Base-by-base conservation (phyloP, 2,113 vertebrate genomes). In the Uria lomvia region DNA sequence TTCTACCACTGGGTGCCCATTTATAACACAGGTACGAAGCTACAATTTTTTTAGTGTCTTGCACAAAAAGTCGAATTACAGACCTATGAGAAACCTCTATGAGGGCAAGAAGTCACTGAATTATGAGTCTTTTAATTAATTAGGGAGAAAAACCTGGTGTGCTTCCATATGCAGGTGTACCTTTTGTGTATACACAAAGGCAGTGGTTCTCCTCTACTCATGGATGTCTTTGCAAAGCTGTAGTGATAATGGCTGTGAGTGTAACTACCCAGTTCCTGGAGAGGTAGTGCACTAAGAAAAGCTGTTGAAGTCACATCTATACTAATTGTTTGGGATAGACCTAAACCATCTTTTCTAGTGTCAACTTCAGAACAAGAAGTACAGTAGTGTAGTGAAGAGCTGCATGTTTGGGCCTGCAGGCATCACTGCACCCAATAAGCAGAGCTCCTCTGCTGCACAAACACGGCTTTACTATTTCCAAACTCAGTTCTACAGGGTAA, bases 1-100 rank as follows among this genome's bases (percentile, higher is more conserved):
- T 98, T 99, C 82, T 99, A 99, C 96, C 96, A 97, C 92, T 99
- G 99, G 99, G 98, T 99, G 92, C 99, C 99, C 0, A 96, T 99
- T 83, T 96, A 98, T 65, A 99, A 98, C 96, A 89, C 97, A 96
- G 96, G 99, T 99, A 98, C 52, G 90, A 87, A 38, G 2, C 24
- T 65, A 4, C 24, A 24, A 0, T 2, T 18, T n/a, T 66, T 88
- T 60, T 26, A 29, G 5, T 68, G 9, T 60, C 21, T 65, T 79
- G 4, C n/a, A 7, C 58, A 55, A 55, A 85, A 59, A 36, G 36
- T 52, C 16, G 9, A 9, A 75, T 34, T 88, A 27, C 27, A 15
- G 7, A 26, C 32, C 13, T n/a, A 4, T 40, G 60, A 65, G 43
- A 58, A 82, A 62, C 11, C 1, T 47, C 27, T 42, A 0, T 53